Conservation (phyloP, 53 echinoderm and acorn worm species). For the Crossaster papposus region DNA sequence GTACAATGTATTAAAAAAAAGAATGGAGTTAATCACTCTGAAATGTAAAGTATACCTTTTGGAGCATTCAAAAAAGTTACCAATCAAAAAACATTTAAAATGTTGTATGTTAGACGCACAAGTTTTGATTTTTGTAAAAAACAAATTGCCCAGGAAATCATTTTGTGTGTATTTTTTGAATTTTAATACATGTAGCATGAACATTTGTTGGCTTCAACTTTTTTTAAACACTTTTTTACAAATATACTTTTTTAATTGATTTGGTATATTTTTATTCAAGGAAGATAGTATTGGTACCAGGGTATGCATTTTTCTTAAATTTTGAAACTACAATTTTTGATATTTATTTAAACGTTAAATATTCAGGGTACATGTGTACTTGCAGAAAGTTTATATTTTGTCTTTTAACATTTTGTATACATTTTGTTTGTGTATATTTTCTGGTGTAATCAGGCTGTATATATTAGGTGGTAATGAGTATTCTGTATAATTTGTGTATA, state of each 20-base stretch:
- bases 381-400: neutral
- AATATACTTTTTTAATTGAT: neutral
- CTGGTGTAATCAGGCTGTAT: too few species aligned
- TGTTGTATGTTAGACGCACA: too few species aligned
- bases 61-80: too few species aligned
- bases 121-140: neutral
- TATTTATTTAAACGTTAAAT: neutral
- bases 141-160: neutral
- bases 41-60: too few species aligned
- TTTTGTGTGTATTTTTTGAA: neutral
- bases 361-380: neutral
- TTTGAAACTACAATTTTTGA: neutral
- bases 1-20: too few species aligned
- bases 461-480: too few species aligned
- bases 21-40: too few species aligned
- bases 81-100: too few species aligned
- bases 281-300: neutral
- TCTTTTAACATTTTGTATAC: neutral
- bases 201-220: neutral
- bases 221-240: neutral
- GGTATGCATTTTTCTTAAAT: neutral
- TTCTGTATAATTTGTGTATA: too few species aligned
- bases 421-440: neutral
- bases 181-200: neutral
- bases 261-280: neutral